phyloP scores from a whole-genome alignment of 2,888 invertebrate genomes.

The Lycocerus yunnanus region DNA sequence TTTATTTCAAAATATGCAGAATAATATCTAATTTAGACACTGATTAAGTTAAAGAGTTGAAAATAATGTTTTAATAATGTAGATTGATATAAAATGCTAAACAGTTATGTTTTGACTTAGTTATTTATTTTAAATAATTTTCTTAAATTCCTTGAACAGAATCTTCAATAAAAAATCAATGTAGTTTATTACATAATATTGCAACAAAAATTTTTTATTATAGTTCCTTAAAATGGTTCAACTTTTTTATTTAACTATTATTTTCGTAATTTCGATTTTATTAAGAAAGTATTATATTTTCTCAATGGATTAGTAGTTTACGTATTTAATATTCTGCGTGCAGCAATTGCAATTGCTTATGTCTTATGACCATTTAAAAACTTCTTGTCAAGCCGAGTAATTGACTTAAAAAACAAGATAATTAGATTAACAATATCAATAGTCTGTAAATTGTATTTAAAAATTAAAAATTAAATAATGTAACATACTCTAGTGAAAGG shows the following conservation, averaged over 20 bases:
- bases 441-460: background rate
- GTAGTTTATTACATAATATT: too few relatives aligned
- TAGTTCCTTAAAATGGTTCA: background rate
- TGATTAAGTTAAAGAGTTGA: too few relatives aligned
- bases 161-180: background rate
- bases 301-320: background rate
- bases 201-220: too few relatives aligned
- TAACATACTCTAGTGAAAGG: slow-evolving; percentile 27
- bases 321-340: background rate
- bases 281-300: background rate
- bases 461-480: background rate
- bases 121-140: too few relatives aligned
- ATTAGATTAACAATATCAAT: background rate
- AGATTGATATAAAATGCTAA: background rate
- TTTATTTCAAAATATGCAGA: background rate
- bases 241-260: too few relatives aligned
- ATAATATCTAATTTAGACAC: background rate
- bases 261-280: background rate
- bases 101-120: too few relatives aligned
- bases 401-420: background rate
- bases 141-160: too few relatives aligned
- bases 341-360: background rate
- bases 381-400: background rate
- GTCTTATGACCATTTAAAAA: background rate
- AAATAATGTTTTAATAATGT: background rate